A percentile compares a stretch with the other conserved stretches of the same genome.
These are phyloP conservation scores for Pollicipes pollicipes DNA, from an alignment of 1,140 invertebrate species.

Conservation along the genomic window DNA sequence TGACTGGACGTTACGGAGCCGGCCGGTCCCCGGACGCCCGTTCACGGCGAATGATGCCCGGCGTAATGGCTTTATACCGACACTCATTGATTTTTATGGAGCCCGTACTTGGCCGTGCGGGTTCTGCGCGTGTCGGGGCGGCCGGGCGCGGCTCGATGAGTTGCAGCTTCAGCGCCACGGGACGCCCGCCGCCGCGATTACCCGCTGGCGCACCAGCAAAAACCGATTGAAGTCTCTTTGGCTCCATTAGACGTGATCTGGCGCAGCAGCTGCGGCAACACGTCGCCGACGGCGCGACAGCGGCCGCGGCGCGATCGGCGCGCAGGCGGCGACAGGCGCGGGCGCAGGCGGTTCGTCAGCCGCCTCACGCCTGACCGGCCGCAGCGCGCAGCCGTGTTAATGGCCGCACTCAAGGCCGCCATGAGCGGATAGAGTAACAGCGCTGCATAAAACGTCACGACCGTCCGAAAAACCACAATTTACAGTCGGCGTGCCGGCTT, in stretches of 20 bases:
- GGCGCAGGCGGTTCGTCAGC: too few species aligned
- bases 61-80: neutral
- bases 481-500: too few species aligned
- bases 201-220: neutral
- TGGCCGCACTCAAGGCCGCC: too few species aligned
- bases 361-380: too few species aligned
- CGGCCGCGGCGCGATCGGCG: too few species aligned
- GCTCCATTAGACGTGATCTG: neutral
- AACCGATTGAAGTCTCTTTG: neutral
- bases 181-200: neutral
- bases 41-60: neutral
- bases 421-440: too few species aligned
- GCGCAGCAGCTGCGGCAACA: neutral
- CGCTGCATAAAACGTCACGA: too few species aligned
- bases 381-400: too few species aligned
- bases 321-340: too few species aligned
- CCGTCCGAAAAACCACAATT: too few species aligned
- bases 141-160: neutral
- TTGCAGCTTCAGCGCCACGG: neutral
- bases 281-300: neutral
- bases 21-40: neutral
- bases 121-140: neutral
- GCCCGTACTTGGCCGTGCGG: neutral
- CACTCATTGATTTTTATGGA: slow-evolving; percentile 7
- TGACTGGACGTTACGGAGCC: neutral